Conservation (phyloP, 2,888 invertebrate species). For the Archips crataeganus region DNA sequence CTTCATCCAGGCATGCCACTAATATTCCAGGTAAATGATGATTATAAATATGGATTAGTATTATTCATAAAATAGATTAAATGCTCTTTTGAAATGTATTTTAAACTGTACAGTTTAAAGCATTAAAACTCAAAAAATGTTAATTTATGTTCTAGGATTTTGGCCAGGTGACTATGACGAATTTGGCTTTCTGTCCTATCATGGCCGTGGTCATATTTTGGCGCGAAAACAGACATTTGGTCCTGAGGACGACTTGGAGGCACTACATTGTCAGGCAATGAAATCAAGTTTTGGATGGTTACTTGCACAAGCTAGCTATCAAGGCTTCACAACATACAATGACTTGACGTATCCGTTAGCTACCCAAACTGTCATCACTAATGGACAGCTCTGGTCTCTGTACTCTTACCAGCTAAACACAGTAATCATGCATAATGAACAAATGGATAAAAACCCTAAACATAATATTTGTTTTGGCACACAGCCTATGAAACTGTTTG, state of each 20-base stretch:
- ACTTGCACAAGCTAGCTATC: conserved; percentile 91
- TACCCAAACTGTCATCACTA: conserved; percentile 95
- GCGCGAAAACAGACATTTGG: conserved; percentile 79
- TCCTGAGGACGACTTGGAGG: conserved; percentile 85
- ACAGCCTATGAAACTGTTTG: conserved; percentile 90
- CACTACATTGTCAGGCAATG: conserved; percentile 91
- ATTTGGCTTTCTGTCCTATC: conserved; percentile 92
- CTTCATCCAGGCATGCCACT: conserved; percentile 87
- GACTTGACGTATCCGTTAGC: conserved; percentile 96
- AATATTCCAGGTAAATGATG: conserved; percentile 89
- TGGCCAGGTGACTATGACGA: conserved; percentile 93
- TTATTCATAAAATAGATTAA: not conserved
- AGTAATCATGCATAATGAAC: conserved; percentile 87
- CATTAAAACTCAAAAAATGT: too few species aligned
- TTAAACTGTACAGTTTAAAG: too few species aligned
- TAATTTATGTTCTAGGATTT: conserved; percentile 84
- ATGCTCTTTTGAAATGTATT: too few species aligned
- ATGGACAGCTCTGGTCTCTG: conserved; percentile 95
- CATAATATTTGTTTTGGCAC: conserved; percentile 94
- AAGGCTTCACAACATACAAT: conserved; percentile 95
- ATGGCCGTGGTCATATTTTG: conserved; percentile 87
- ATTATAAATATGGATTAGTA: conserved; percentile 4
- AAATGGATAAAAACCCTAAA: conserved; percentile 88
- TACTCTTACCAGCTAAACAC: conserved; percentile 98
- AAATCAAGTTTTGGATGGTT: conserved; percentile 93